These are phyloP conservation scores for Platalea minor DNA, from an alignment of 2,797 vertebrate genomes.

Conservation along the genomic window DNA sequence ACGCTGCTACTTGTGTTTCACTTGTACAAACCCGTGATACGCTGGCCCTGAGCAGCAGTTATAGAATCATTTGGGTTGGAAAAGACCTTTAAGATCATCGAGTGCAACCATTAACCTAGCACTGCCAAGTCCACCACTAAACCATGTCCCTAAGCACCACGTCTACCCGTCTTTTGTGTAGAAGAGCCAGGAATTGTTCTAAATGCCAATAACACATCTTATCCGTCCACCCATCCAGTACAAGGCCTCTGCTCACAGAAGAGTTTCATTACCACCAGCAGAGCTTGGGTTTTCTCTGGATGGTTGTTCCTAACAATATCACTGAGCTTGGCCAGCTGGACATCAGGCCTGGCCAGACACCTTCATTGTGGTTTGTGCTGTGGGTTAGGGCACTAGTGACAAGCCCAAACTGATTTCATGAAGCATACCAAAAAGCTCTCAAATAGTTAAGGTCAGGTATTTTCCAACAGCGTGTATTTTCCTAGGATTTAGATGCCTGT, in stretches of 20 bases:
- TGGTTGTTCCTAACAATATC: background rate
- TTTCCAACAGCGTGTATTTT: background rate
- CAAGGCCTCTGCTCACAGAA: background rate
- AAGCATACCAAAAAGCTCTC: background rate
- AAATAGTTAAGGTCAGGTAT: background rate
- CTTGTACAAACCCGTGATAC: background rate
- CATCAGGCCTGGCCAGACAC: fast-evolving
- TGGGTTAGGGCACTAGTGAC: background rate
- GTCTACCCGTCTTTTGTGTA: too few species aligned
- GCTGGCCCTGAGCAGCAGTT: background rate
- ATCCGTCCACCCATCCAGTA: fast-evolving
- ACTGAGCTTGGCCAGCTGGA: background rate
- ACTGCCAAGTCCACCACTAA: too few species aligned
- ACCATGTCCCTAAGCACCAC: too few species aligned
- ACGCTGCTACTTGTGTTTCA: background rate
- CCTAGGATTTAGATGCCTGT: background rate
- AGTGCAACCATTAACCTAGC: too few species aligned
- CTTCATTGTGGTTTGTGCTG: background rate
- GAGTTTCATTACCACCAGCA: background rate
- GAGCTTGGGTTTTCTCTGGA: background rate
- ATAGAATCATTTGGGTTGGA: too few species aligned
- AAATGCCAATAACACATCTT: too few species aligned
- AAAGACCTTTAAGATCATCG: too few species aligned
- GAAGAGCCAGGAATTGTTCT: background rate
- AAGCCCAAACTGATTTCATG: background rate